Evolutionary conservation across 2,797 vertebrate species (phyloP).

Genomic region (Uromys caudimaculatus): DNA sequence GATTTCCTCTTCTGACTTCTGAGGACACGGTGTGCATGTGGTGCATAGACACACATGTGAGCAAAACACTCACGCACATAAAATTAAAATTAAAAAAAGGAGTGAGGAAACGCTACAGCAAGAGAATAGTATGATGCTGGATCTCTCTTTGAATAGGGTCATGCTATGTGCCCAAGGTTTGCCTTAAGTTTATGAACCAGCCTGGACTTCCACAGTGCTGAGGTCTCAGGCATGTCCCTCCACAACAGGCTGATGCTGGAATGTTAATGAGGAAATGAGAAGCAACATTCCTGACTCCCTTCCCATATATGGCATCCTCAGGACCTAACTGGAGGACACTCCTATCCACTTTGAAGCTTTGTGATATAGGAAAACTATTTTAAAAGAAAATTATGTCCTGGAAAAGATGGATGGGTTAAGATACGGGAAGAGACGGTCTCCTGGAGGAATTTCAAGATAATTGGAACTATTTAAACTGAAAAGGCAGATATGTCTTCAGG

Average conservation of each 20-base stretch:
- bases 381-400: neutral
- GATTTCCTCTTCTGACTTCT: neutral
- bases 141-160: neutral
- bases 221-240: neutral
- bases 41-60: neutral
- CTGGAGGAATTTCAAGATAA: constrained; percentile 31
- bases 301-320: neutral
- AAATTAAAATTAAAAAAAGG: neutral
- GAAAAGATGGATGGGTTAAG: neutral
- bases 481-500: neutral
- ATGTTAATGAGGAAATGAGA: constrained; percentile 35
- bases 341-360: neutral
- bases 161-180: neutral
- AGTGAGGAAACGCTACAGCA: neutral
- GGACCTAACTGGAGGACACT: neutral
- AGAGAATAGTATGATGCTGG: neutral
- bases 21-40: neutral
- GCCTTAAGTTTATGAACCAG: neutral
- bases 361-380: neutral
- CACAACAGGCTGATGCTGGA: neutral
- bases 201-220: neutral
- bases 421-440: neutral
- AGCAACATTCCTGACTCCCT: constrained; percentile 9
- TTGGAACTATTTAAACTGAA: constrained; percentile 39
- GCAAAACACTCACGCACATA: neutral